A percentile compares a stretch with the other conserved stretches of the same genome.
Evolutionary conservation across 2,888 invertebrate species (phyloP).

Genomic region (Ctena decussata): DNA sequence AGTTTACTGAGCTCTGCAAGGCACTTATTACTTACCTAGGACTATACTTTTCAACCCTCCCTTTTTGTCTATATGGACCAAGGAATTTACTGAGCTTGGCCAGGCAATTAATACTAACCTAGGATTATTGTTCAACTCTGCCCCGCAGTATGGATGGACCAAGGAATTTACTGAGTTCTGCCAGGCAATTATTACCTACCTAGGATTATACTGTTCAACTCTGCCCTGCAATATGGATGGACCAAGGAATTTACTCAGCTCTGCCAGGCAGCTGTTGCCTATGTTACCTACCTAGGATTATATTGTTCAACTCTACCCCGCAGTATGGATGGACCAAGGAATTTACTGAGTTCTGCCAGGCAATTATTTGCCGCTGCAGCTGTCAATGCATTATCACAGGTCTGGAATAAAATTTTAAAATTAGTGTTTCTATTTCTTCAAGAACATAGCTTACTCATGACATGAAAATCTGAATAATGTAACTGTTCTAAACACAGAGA

Average conservation of each 20-base stretch:
- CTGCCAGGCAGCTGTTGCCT: slow-evolving; percentile 87
- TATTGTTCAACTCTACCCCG: slow-evolving; percentile 88
- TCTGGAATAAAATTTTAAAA: slow-evolving; percentile 76
- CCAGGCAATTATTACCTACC: slow-evolving; percentile 87
- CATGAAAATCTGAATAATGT: too few species aligned
- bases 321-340: slow-evolving; percentile 88
- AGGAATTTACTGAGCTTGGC: too few species aligned
- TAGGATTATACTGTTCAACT: slow-evolving; percentile 88
- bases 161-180: slow-evolving; percentile 87
- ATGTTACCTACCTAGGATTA: slow-evolving; percentile 87
- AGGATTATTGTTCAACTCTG: slow-evolving; percentile 88
- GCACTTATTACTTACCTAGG: too few species aligned
- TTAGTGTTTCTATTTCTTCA: too few species aligned
- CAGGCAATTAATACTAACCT: too few species aligned
- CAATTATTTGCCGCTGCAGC: slow-evolving; percentile 88
- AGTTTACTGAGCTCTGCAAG: too few species aligned
- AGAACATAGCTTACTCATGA: too few species aligned
- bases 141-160: slow-evolving; percentile 88
- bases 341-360: slow-evolving; percentile 86
- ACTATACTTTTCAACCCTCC: too few species aligned
- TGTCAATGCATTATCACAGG: slow-evolving; percentile 88
- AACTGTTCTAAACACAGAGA: too few species aligned
- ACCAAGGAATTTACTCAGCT: slow-evolving; percentile 87
- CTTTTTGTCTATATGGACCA: too few species aligned
- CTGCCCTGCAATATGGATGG: slow-evolving; percentile 88